A percentile compares a stretch with the other conserved stretches of the same genome.
These are phyloP conservation scores for Cheirogaleus medius DNA, from an alignment of 2,113 vertebrate genomes.

Conservation along the genomic window DNA sequence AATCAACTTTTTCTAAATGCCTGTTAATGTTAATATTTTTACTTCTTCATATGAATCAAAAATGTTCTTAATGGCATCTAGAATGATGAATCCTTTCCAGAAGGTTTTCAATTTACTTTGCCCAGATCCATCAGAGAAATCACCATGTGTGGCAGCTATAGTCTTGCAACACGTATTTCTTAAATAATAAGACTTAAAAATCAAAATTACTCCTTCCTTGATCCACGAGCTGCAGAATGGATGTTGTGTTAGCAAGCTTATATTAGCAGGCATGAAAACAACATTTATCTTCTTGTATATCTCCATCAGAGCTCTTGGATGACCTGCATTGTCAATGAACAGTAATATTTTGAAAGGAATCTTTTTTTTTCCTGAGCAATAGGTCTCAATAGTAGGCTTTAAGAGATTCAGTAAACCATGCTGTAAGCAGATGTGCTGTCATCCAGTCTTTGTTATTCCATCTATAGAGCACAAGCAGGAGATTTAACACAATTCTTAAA, in stretches of 20 bases:
- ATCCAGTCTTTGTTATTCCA: not conserved
- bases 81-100: not conserved
- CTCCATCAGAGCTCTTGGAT: not conserved
- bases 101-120: not conserved
- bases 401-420: not conserved
- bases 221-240: not conserved
- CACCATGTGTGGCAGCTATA: not conserved
- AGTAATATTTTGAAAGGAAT: not conserved
- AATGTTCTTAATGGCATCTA: not conserved
- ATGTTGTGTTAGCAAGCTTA: not conserved
- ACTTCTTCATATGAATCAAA: not conserved
- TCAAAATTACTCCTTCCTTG: not conserved
- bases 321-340: not conserved
- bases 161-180: not conserved
- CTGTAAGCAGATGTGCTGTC: not conserved
- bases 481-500: not conserved
- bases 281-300: not conserved
- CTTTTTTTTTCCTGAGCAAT: not conserved
- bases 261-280: not conserved
- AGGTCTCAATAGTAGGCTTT: not conserved
- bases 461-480: not conserved
- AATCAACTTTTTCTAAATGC: not conserved
- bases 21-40: not conserved
- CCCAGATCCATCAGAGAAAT: not conserved
- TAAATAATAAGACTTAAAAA: not conserved